Evolutionary conservation across 2,797 vertebrate species (phyloP).

Genomic region (Danionella dracula): DNA sequence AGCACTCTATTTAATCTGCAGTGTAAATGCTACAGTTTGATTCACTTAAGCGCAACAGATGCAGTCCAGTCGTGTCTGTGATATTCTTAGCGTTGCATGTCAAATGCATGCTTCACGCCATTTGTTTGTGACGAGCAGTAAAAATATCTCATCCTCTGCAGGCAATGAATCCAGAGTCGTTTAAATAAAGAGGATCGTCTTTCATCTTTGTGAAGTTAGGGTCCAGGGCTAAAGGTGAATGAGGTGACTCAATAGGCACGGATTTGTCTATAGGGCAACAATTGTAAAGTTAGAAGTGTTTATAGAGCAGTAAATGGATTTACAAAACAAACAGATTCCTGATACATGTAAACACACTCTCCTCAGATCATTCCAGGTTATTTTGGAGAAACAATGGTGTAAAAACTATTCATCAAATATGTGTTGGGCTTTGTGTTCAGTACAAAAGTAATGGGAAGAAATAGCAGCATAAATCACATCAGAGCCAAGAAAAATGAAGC

Average conservation of each 20-base stretch:
- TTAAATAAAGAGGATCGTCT: not conserved
- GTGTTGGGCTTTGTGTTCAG: too few relatives aligned
- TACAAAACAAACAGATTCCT: too few relatives aligned
- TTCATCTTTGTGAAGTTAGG: not conserved
- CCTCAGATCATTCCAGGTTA: too few relatives aligned
- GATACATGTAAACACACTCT: too few relatives aligned
- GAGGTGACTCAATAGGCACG: too few relatives aligned
- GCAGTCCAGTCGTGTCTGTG: not conserved
- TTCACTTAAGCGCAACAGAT: not conserved
- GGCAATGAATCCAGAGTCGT: not conserved
- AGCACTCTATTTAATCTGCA: not conserved
- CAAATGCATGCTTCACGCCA: not conserved
- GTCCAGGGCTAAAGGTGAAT: not conserved
- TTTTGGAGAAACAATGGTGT: too few relatives aligned
- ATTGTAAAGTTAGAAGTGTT: too few relatives aligned
- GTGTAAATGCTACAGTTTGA: not conserved
- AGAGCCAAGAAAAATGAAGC: not conserved
- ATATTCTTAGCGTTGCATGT: not conserved
- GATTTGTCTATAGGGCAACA: too few relatives aligned
- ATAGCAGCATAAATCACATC: not conserved
- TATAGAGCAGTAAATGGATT: too few relatives aligned
- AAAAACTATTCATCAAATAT: too few relatives aligned
- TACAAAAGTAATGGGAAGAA: too few relatives aligned
- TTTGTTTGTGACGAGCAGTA: not conserved
- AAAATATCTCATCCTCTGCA: not conserved